phyloP scores from a whole-genome alignment of 2,797 vertebrate genomes.

The Nannoperca australis region DNA sequence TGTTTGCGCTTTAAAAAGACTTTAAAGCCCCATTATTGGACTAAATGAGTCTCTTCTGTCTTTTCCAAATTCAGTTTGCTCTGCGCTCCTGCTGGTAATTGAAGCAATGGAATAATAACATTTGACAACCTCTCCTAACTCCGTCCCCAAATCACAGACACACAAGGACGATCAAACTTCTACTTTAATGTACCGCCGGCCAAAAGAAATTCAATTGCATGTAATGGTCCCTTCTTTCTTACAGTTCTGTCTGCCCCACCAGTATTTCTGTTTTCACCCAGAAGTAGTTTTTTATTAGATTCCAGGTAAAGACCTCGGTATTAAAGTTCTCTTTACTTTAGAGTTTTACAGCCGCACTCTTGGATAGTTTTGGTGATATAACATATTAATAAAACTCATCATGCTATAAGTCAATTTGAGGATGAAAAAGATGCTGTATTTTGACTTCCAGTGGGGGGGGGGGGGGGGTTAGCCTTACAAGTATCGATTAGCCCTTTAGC shows the following conservation, averaged over 20 bases:
- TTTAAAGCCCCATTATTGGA: neutral
- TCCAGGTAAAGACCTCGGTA: slow-evolving; percentile 29
- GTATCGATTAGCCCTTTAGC: neutral
- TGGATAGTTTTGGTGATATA: slow-evolving; percentile 1
- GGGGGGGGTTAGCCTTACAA: neutral
- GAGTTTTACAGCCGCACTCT: slow-evolving; percentile 24
- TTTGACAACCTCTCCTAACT: slow-evolving; percentile 28
- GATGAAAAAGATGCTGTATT: neutral
- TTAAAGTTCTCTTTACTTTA: slow-evolving; percentile 46
- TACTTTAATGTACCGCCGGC: slow-evolving; percentile 20
- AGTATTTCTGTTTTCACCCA: slow-evolving; percentile 29
- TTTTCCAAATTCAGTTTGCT: slow-evolving; percentile 1
- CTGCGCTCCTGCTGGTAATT: slow-evolving; percentile 9
- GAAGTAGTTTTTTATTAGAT: slow-evolving; percentile 48
- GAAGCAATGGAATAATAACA: slow-evolving; percentile 17
- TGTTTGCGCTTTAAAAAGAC: slow-evolving; percentile 2
- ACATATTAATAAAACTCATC: slow-evolving; percentile 29
- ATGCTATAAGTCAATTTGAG: slow-evolving; percentile 25
- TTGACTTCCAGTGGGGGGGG: neutral
- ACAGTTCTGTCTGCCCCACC: slow-evolving; percentile 1
- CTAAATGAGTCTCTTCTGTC: slow-evolving; percentile 2
- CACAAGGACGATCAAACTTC: slow-evolving; percentile 12
- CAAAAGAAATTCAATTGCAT: slow-evolving; percentile 40
- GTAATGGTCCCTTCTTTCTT: slow-evolving; percentile 18
- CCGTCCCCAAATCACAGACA: slow-evolving; percentile 15